Conservation (phyloP, 2,113 vertebrate genomes). For the Rhabdomys dilectus region DNA sequence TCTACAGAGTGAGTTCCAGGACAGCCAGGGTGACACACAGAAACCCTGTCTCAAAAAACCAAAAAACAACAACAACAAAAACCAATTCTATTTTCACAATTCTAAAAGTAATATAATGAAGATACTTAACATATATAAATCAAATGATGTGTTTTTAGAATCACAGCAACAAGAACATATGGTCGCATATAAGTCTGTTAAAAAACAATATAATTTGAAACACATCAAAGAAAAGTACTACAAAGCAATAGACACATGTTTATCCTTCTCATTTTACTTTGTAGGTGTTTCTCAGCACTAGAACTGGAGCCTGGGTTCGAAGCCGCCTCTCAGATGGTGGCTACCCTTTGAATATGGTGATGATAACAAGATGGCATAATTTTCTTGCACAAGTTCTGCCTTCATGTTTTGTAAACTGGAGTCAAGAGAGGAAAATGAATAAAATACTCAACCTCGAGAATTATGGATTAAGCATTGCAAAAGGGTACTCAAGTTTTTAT, state of each 20-base stretch:
- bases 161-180: background rate
- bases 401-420: constrained; percentile 83
- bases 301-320: constrained; percentile 88
- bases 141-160: background rate
- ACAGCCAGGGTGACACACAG: too few species aligned
- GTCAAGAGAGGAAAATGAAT: constrained; percentile 85
- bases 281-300: constrained; percentile 91
- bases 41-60: too few species aligned
- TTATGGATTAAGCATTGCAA: constrained; percentile 90
- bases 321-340: constrained; percentile 87
- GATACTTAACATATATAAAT: background rate
- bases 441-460: constrained; percentile 89
- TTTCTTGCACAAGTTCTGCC: constrained; percentile 87
- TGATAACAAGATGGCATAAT: constrained; percentile 84
- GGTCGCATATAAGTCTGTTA: background rate
- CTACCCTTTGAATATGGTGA: constrained; percentile 88
- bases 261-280: constrained; percentile 58
- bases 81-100: background rate
- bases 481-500: constrained; percentile 86
- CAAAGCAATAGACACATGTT: background rate
- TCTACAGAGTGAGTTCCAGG: too few species aligned
- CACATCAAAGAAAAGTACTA: background rate
- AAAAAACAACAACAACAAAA: too few species aligned
- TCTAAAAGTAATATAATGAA: constrained; percentile 2
- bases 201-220: constrained; percentile 25